Conservation (phyloP, 2,888 invertebrate genomes). For the Ctena decussata region DNA sequence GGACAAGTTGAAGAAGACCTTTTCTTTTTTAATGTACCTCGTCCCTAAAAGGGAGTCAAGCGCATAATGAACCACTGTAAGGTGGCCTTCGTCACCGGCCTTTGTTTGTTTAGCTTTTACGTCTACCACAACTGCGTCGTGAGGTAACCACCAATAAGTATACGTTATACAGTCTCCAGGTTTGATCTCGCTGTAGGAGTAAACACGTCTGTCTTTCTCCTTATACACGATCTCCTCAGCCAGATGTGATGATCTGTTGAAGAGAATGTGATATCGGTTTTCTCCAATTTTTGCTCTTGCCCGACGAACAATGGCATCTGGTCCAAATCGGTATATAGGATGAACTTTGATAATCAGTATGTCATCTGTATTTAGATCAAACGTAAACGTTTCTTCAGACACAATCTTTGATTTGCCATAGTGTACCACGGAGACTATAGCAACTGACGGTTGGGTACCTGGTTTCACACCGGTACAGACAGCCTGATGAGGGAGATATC, state of each 20-base stretch:
- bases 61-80: slow-evolving; percentile 39
- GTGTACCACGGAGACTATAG: slow-evolving; percentile 26
- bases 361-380: slow-evolving; percentile 38
- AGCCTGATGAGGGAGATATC: slow-evolving; percentile 20
- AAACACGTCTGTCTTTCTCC: slow-evolving; percentile 6
- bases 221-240: slow-evolving; percentile 22
- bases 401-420: slow-evolving; percentile 18
- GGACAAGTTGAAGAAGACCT: slow-evolving; percentile 5
- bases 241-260: slow-evolving; percentile 28
- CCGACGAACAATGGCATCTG: slow-evolving; percentile 19
- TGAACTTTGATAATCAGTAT: slow-evolving; percentile 40
- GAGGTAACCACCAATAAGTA: slow-evolving; percentile 33
- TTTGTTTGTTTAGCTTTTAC: slow-evolving; percentile 11
- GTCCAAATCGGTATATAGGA: slow-evolving; percentile 20
- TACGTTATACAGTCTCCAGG: slow-evolving; percentile 38
- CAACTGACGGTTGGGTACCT: not conserved
- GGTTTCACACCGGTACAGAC: slow-evolving; percentile 27
- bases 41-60: slow-evolving; percentile 5
- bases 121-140: slow-evolving; percentile 31
- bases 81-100: not conserved
- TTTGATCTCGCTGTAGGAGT: not conserved
- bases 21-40: slow-evolving; percentile 33
- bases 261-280: slow-evolving; percentile 11
- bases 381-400: slow-evolving; percentile 25
- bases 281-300: slow-evolving; percentile 32